These are phyloP conservation scores for Brachionus sp. DNA, from an alignment of 1,140 invertebrate genomes.

Conservation along the genomic window DNA sequence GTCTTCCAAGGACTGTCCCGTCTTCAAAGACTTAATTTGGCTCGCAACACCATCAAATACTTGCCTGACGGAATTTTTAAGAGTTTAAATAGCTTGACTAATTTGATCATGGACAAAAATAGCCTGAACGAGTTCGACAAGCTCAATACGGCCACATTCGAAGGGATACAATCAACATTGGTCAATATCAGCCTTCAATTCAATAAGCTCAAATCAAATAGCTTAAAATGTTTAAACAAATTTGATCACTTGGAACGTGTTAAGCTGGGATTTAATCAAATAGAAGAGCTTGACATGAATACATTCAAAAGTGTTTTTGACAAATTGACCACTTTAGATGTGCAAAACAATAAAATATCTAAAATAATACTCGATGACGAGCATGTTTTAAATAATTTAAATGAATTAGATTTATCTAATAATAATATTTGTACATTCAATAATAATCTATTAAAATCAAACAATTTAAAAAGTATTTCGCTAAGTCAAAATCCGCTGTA, in stretches of 20 bases:
- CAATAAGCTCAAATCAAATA: not conserved
- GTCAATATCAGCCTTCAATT: slow-evolving; percentile 23
- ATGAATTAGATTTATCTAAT: slow-evolving; percentile 2
- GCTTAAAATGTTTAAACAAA: not conserved
- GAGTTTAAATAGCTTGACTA: not conserved
- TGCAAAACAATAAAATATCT: not conserved
- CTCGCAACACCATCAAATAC: slow-evolving; percentile 24
- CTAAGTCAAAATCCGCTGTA: slow-evolving; percentile 20
- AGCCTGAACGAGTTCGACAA: slow-evolving; percentile 18
- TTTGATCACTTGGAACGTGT: not conserved
- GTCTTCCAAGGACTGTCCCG: not conserved
- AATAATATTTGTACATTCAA: slow-evolving; percentile 22
- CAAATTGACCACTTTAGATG: not conserved
- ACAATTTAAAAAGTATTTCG: not conserved
- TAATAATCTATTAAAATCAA: not conserved
- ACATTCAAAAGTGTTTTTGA: not conserved
- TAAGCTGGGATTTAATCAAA: slow-evolving; percentile 8
- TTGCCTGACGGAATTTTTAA: not conserved
- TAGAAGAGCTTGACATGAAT: not conserved
- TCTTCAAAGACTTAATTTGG: not conserved
- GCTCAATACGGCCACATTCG: slow-evolving; percentile 12
- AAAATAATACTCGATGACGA: not conserved
- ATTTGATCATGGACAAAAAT: slow-evolving; percentile 31
- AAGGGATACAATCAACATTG: not conserved
- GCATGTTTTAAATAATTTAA: not conserved